Evolutionary conservation across 2,888 invertebrate genomes (phyloP), one percentile per base, ranked within the genome.

Genomic region (Eupithecia insigniata): DNA sequence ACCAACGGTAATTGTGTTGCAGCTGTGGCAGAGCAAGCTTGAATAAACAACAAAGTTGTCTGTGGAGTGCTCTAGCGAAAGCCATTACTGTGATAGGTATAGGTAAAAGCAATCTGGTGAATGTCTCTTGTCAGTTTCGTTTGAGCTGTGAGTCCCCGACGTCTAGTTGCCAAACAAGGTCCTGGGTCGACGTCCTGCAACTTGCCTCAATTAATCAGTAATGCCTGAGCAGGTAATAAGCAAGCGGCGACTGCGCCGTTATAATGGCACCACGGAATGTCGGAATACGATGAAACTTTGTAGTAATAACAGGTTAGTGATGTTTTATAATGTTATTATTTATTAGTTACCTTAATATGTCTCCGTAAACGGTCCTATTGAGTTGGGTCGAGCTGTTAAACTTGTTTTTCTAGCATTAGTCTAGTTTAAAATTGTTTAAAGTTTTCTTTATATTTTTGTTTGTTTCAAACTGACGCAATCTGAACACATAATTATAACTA

Each of bases 141-240:
- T 80, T 76, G 82, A 84, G 84, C 84, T 78, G 76, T 83, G 78
- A 84, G 83, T 84, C 82, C 81, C 80, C 80, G 73, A 79, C 83
- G 83, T 79, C 83, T 80, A 82, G 83, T 85, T 84, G 80, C 80
- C 80, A 79, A 81, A 83, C 81, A 77, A 79, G 83, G 80, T 76
- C 77, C 76, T 76, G 81, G 87, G 85, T 87, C 87, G 84, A 77
- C 81, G 86, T 84, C 83, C 85, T 84, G 73, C 81, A 79, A 80
- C 82, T 82, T 79, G 81, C 80, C 80, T 82, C 85, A 86, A 88
- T 87, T 87, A 88, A 87, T 87, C 87, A 86, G 78, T 68, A 75
- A 78, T 73, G 79, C 69, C 71, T 76, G 76, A 78, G 72, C 80
- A 82, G 83, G 81, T 79, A 77, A 82, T 78, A 82, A 80, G 82